Conservation (phyloP, 2,113 vertebrate species). For the Bujurquina vittata region DNA sequence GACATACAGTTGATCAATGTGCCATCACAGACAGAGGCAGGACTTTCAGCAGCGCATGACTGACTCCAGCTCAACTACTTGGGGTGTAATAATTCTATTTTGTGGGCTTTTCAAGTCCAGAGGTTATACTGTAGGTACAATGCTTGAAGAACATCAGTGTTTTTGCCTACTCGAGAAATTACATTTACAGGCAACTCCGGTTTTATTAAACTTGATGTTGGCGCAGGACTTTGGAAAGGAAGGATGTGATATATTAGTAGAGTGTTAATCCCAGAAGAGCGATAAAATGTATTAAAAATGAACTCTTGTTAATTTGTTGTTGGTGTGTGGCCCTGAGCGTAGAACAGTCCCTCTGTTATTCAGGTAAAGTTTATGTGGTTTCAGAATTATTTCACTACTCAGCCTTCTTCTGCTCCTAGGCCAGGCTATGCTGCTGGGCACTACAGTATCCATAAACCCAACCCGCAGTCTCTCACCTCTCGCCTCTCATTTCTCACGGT, state of each 20-base stretch:
- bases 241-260: constrained; percentile 60
- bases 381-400: constrained; percentile 56
- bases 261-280: constrained; percentile 40
- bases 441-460: constrained; percentile 54
- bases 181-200: constrained; percentile 38
- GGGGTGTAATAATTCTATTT: constrained; percentile 60
- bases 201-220: constrained; percentile 43
- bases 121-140: constrained; percentile 36
- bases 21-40: constrained; percentile 56
- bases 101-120: constrained; percentile 51
- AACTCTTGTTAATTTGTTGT: constrained; percentile 63
- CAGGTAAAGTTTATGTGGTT: constrained; percentile 58
- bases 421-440: constrained; percentile 18
- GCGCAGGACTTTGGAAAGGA: constrained; percentile 40
- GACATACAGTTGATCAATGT: constrained; percentile 53
- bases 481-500: constrained; percentile 64
- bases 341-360: constrained; percentile 52
- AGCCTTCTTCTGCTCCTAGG: constrained; percentile 28
- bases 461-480: constrained; percentile 59
- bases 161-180: constrained; percentile 41
- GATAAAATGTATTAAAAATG: constrained; percentile 53
- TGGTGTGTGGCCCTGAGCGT: constrained; percentile 61
- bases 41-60: constrained; percentile 51
- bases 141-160: constrained; percentile 44
- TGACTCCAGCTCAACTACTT: constrained; percentile 36